A percentile compares a stretch with the other conserved stretches of the same genome.
Evolutionary conservation across 23 tunicate species (phyloP).

Genomic region (Styela clava): DNA sequence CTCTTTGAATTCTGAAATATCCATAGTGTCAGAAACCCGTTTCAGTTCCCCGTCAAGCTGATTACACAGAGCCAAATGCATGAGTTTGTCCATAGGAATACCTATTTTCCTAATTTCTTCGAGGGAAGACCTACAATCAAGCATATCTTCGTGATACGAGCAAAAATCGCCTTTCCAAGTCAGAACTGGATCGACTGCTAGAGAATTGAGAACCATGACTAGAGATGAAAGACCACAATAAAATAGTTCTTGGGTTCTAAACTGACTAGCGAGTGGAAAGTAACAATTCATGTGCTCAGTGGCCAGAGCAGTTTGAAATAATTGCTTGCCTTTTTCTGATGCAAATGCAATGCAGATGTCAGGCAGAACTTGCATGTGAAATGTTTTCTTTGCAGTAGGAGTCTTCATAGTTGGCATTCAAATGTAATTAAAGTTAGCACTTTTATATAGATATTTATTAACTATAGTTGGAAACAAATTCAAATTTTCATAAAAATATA

Average conservation of each 20-base stretch:
- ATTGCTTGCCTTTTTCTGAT: conserved; percentile 11
- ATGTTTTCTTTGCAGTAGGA: neutral
- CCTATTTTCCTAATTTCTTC: conserved; percentile 44
- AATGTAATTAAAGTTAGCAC: too few species aligned
- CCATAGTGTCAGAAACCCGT: conserved; percentile 19
- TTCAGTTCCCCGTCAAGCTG: conserved; percentile 41
- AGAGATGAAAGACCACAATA: conserved; percentile 74
- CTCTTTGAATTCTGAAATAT: conserved; percentile 33
- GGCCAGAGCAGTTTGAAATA: conserved; percentile 34
- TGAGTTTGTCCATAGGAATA: conserved; percentile 35
- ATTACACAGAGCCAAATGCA: conserved; percentile 66
- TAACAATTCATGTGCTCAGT: conserved; percentile 41
- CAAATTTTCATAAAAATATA: too few species aligned
- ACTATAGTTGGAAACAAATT: too few species aligned
- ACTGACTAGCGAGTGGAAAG: conserved; percentile 42
- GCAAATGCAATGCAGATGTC: conserved; percentile 25
- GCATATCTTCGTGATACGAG: conserved; percentile 87
- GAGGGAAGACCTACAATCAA: conserved; percentile 59
- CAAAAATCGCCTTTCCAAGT: conserved; percentile 83
- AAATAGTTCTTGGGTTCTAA: conserved; percentile 61
- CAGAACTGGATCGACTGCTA: conserved; percentile 66
- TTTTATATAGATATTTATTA: too few species aligned
- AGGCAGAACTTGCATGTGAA: conserved; percentile 8
- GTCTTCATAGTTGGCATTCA: too few species aligned
- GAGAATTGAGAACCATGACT: conserved; percentile 59